Conservation (phyloP, 2,797 vertebrate genomes). For the Thaleichthys pacificus region DNA sequence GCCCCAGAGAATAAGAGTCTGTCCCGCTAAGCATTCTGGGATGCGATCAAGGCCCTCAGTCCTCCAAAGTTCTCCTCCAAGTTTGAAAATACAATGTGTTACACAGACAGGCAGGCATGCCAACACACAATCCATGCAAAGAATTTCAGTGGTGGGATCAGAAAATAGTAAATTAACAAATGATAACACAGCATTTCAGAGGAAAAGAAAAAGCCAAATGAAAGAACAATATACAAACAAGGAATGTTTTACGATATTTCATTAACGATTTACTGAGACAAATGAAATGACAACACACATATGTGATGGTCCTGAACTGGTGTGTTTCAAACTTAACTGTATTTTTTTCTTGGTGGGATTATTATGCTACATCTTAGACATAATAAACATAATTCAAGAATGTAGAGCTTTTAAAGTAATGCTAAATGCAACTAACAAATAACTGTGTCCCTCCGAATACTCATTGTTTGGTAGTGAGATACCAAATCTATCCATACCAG, state of each 20-base stretch:
- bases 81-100: conserved; percentile 77
- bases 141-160: conserved; percentile 70
- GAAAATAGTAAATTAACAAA: background rate
- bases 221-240: conserved; percentile 56
- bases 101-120: conserved; percentile 78
- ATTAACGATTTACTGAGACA: background rate
- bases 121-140: conserved; percentile 79
- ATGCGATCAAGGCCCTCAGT: conserved; percentile 46
- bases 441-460: background rate
- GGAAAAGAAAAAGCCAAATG: background rate
- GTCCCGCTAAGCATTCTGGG: conserved; percentile 38
- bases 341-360: conserved; percentile 13
- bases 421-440: background rate
- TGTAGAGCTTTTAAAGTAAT: too few species aligned
- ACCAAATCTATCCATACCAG: background rate
- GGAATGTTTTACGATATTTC: conserved; percentile 63
- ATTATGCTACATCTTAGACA: conserved; percentile 1
- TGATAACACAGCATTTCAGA: background rate
- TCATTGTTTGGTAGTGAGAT: background rate
- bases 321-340: conserved; percentile 24
- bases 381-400: background rate
- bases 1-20: conserved; percentile 41
- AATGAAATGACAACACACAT: background rate
- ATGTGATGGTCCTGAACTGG: background rate
- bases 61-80: conserved; percentile 73